A percentile compares a stretch with the other conserved stretches of the same genome.
Evolutionary conservation across 1,140 invertebrate species (phyloP).

Genomic region (Physella acuta): DNA sequence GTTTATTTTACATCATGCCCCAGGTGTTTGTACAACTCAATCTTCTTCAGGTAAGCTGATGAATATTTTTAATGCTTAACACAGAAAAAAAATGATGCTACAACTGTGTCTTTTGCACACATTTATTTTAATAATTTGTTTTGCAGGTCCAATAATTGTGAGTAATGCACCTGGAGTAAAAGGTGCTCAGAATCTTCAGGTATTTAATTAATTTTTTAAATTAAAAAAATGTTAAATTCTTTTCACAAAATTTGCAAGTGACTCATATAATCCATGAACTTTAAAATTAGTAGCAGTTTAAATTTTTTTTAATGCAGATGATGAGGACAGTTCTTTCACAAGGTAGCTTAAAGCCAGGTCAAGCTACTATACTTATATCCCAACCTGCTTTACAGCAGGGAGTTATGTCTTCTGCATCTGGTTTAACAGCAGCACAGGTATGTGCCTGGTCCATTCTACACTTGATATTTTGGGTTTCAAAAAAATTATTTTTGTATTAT

Average conservation of each 20-base stretch:
- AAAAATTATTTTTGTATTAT: no score
- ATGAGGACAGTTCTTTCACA: slow-evolving; percentile 50
- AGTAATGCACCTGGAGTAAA: slow-evolving; percentile 44
- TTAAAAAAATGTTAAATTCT: no score
- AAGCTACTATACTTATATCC: slow-evolving; percentile 52
- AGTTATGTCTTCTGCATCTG: slow-evolving; percentile 25
- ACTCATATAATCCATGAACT: no score
- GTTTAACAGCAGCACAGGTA: slow-evolving; percentile 39
- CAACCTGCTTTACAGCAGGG: slow-evolving; percentile 44
- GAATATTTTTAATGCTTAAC: no score
- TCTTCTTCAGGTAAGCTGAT: slow-evolving; percentile 14
- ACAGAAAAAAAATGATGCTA: no score
- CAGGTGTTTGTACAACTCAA: slow-evolving; percentile 21
- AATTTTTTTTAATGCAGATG: slow-evolving; percentile 38
- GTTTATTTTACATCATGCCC: slow-evolving; percentile 43
- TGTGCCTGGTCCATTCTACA: no score
- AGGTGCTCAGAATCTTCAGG: slow-evolving; percentile 41
- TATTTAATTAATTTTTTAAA: background rate
- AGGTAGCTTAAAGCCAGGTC: slow-evolving; percentile 44
- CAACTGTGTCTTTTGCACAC: background rate
- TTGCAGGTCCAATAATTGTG: slow-evolving; percentile 40
- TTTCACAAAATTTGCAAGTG: no score
- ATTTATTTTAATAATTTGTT: slow-evolving; percentile 2
- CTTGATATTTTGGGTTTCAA: no score
- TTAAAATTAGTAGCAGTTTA: no score